Base-by-base conservation (phyloP, 2,888 invertebrate species). In the Drosophila merina region DNA sequence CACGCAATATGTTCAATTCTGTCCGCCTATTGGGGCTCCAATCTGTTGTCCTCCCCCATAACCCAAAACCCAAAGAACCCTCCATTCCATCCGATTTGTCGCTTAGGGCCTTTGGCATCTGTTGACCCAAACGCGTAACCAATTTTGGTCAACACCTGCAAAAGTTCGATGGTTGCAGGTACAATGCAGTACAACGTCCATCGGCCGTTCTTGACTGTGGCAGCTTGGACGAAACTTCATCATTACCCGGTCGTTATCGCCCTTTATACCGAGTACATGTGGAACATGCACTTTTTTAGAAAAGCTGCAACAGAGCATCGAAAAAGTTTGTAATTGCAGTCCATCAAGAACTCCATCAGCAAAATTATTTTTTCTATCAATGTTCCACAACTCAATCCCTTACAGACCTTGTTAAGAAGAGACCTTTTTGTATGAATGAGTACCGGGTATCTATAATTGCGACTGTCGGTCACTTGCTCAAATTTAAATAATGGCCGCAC, bases 181-280 rank as follows among this genome's bases (percentile, higher is more conserved):
- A 20, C 20, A 20, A 20, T 26, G 48, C 44, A 49, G 44, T 33
- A 59, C 74, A 67, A 48, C 63, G 77, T 25, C 75, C 70, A 49
- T 69, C 66, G 66, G 73, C 62, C 62, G 60, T 67, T 33, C 49
- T 31, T 40, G 60, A 36, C 42, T 58, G 54, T 38, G 52, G 56
- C 57, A 52, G 54, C 28, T 33, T 26, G 47, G 63, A 74, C 48
- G 73, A 75, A 75, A 82, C 77, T 82, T 86, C 82, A 86, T 85
- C 82, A 85, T 86, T 85, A 84, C 82, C 80, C 78, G 75, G 75
- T 80, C 86, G 79, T 84, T 85, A 85, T 85, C 86, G 84, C 80
- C 75, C 75, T 86, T 86, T 84, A 76, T 84, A 36, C 36, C 36
- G 36, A 12, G 6, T 36, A 36, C 36, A n/a, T 36, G 12, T 5